Base-by-base conservation (phyloP, 1,140 invertebrate species). In the Drosophila nannoptera region DNA sequence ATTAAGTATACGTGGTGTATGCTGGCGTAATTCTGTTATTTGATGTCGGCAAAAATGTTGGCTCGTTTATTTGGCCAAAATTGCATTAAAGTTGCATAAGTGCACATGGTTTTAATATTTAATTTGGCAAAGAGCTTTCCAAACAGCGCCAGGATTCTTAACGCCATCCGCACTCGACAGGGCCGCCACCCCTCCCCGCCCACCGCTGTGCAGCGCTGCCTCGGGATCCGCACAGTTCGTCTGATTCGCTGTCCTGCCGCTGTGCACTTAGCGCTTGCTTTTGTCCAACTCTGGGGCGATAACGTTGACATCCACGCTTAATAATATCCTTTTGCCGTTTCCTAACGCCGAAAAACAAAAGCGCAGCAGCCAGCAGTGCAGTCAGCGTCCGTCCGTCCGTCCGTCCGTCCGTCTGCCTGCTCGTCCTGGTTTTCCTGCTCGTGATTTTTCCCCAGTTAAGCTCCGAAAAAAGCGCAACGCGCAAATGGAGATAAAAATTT, bases 11-110 rank as follows among this genome's bases (percentile, higher is more conserved):
- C 66, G 78, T 49, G 16, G 49, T 68, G 67, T 66, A 61, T 66
- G 64, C 33, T 36, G 8, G 71, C 52, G 63, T 61, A 67, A 65
- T 67, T 67, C 49, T 55, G 42, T 67, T 67, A 71, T 70, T 66
- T 70, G 68, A 70, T 70, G 69, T 56, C 54, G 54, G 45, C 59
- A 54, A 48, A 43, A 50, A 62, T 52, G 68, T 56, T 49, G 58
- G 73, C 68, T 54, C 81, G 72, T 81, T 86, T 87, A 71, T 73
- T 83, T 87, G 73, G 62, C 73, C 62, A 77, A 86, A 86, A 87
- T 87, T 87, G 84, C 84, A 87, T 87, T 87, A 87, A 87, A 87
- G 80, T 87, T 87, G 84, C 77, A 87, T 87, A 87, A 83, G 76
- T 87, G 84, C 84, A 87, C 74, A 87, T 78, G 74, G 73, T 77